Evolutionary conservation across 2,888 invertebrate species (phyloP), one percentile per base, ranked within the genome.

Genomic region (Melitaea athalia): DNA sequence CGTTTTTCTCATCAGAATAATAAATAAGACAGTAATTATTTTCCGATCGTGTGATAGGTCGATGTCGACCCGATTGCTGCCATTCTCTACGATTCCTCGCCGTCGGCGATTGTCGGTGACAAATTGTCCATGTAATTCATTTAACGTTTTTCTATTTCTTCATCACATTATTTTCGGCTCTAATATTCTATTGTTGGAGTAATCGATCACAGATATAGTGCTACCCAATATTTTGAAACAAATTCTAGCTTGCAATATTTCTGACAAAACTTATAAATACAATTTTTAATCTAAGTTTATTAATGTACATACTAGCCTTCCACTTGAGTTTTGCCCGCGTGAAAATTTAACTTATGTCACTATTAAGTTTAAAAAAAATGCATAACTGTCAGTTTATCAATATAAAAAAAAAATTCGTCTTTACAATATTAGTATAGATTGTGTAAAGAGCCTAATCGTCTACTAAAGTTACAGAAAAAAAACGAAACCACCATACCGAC

Each of bases 51-150:
- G 55, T 42, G 50, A 50, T 64, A 57, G 53, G 55, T 57, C 49
- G 43, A 42, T 55, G 63, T 57, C 57, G 57, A 38, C 53, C 15
- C 43, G 49, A 50, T 57, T 61, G 59, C 31, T 15, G 42, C 42
- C 38, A 64, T 63, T 63, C 60, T 33, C 59, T 57, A 15, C 63
- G 68, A 61, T 55, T 60, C 65, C 49, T 52, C 50, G 45, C 57
- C 66, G 53, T 69, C 68, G 33, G 59, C 50, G 59, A 57, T 59
- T 71, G 50, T 47, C 62, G 63, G 61, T 72, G 69, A 72, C 69
- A 69, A 66, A 72, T 72, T 69, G 69, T 57, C 59, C 47, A 62
- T 59, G 67, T 71, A 69, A 69, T 71, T 71, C 63, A 61, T 64
- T 71, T 71, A 64, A 12, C 47, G 61, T 17, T 61, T 52, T 52